These are phyloP conservation scores for Agrenia bidenticulata DNA, from an alignment of 2,888 invertebrate genomes.

Conservation along the genomic window DNA sequence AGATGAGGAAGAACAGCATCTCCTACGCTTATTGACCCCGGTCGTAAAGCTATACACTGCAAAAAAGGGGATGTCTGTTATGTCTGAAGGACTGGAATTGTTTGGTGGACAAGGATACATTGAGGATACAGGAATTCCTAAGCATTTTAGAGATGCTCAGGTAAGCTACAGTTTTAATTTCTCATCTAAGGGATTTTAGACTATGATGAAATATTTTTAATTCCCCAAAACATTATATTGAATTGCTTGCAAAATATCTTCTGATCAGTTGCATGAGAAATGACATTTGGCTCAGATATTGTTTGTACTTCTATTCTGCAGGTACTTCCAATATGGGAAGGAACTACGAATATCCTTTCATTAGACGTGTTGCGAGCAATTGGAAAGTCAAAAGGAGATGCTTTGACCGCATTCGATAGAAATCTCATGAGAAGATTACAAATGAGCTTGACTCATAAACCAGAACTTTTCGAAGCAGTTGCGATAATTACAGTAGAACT, in stretches of 20 bases:
- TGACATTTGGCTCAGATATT: no score
- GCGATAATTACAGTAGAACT: no score
- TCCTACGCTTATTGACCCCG: slow-evolving; percentile 61
- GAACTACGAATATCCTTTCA: slow-evolving; percentile 62
- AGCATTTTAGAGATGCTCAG: slow-evolving; percentile 61
- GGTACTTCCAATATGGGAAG: slow-evolving; percentile 64
- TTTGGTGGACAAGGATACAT: slow-evolving; percentile 65
- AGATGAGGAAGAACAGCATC: slow-evolving; percentile 55
- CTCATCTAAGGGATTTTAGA: no score
- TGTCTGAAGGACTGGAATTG: slow-evolving; percentile 61
- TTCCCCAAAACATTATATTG: not conserved
- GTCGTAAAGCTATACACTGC: slow-evolving; percentile 61
- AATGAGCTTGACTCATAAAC: slow-evolving; percentile 15
- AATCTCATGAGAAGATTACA: slow-evolving; percentile 54
- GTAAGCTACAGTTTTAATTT: slow-evolving; percentile 54
- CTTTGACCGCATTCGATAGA: slow-evolving; percentile 55
- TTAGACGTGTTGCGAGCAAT: slow-evolving; percentile 61
- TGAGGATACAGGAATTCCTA: slow-evolving; percentile 62
- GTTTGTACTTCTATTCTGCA: not conserved
- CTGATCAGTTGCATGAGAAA: no score
- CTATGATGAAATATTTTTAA: no score
- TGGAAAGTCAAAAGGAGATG: slow-evolving; percentile 57
- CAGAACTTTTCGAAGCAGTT: slow-evolving; percentile 27
- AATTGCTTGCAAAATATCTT: not conserved
- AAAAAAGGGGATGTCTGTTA: slow-evolving; percentile 59